Evolutionary conservation across 2,113 vertebrate genomes (phyloP).

Genomic region (Heterotilapia buettikoferi): DNA sequence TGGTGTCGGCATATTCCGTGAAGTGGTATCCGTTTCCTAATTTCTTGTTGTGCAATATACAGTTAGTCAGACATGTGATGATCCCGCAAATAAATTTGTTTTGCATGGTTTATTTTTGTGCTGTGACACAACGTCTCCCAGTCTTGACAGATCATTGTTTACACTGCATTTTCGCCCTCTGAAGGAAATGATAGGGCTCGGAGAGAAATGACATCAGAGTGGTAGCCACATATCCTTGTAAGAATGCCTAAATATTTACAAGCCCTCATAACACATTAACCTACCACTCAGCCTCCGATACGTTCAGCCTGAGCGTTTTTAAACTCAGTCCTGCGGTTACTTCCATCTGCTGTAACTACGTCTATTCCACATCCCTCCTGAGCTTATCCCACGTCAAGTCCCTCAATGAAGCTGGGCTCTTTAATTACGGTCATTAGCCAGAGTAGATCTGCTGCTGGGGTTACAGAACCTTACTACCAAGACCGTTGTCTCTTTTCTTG

Average conservation of each 20-base stretch:
- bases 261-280: constrained; percentile 17
- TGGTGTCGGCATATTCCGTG: constrained; percentile 18
- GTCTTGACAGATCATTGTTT: constrained; percentile 37
- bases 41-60: background rate
- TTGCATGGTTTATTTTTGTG: background rate
- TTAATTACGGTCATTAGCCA: constrained; percentile 71
- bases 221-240: constrained; percentile 45
- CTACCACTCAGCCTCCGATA: constrained; percentile 13
- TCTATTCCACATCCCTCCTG: constrained; percentile 44
- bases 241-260: constrained; percentile 62
- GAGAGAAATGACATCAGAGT: constrained; percentile 55
- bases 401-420: constrained; percentile 38
- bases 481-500: constrained; percentile 17
- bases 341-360: constrained; percentile 5
- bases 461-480: constrained; percentile 59
- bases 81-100: constrained; percentile 8
- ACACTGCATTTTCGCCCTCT: constrained; percentile 14
- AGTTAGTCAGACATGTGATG: constrained; percentile 24
- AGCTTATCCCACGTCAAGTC: constrained; percentile 41
- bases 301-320: constrained; percentile 16
- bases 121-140: constrained; percentile 18
- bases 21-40: background rate
- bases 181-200: constrained; percentile 46
- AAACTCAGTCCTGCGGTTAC: constrained; percentile 35
- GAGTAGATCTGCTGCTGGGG: constrained; percentile 50